Evolutionary conservation across 1,140 invertebrate species (phyloP).

Genomic region (Drosophila littoralis): DNA sequence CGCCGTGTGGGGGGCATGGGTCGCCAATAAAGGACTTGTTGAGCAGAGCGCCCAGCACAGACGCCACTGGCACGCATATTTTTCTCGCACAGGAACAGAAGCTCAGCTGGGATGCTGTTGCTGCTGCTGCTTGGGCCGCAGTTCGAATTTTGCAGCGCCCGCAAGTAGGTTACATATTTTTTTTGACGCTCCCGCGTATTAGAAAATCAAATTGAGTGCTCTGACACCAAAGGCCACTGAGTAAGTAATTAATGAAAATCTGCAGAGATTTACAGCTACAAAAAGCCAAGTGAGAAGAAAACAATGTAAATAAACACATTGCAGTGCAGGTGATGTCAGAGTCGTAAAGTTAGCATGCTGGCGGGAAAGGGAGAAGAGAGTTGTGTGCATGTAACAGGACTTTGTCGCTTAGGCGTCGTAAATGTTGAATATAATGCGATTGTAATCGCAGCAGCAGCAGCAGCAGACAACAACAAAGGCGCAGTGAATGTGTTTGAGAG

Average conservation of each 20-base stretch:
- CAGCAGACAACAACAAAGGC: conserved; percentile 21
- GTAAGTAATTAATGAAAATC: conserved; percentile 22
- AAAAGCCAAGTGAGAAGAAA: not conserved
- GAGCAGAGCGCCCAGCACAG: not conserved
- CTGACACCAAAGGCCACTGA: not conserved
- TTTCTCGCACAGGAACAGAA: conserved; percentile 28
- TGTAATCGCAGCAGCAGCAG: conserved; percentile 34
- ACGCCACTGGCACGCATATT: conserved; percentile 33
- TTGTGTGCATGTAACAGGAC: not conserved
- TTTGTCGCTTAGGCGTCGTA: conserved; percentile 36
- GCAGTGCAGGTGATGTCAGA: conserved; percentile 17
- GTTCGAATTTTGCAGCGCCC: conserved; percentile 70
- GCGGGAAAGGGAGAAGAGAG: not conserved
- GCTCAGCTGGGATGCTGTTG: conserved; percentile 53
- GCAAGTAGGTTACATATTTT: conserved; percentile 79
- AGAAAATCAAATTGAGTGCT: conserved; percentile 2
- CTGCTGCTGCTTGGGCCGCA: conserved; percentile 56
- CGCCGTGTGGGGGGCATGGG: not conserved
- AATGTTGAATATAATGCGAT: conserved; percentile 46
- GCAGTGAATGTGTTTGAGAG: conserved; percentile 1
- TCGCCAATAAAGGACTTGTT: conserved; percentile 8
- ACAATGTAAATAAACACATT: not conserved
- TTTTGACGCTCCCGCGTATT: conserved; percentile 24
- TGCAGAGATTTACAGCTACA: not conserved
- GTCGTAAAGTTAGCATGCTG: no score